Base-by-base conservation (phyloP, 1,140 invertebrate species). In the Microplitis mediator region DNA sequence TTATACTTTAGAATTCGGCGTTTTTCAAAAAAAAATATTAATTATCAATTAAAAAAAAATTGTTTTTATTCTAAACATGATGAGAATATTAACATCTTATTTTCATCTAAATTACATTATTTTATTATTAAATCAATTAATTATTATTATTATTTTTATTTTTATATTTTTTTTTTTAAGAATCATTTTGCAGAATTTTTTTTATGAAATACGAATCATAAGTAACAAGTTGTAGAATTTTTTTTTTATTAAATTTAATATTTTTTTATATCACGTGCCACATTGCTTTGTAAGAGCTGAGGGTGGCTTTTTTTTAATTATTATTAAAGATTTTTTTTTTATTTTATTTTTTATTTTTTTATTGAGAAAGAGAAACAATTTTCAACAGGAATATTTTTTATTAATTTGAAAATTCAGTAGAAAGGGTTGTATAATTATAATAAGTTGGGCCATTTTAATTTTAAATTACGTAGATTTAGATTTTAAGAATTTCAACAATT, bases 221-320 rank as follows among this genome's bases (percentile, higher is more conserved):
- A 81, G 70, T 80, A 79, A 76, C 65, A 77, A 75, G 74, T 74
- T 77, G 39, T 45, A 76, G 62, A 80, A 72, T 71, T 52, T 51
- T 72, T 71, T 14, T 75, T 56, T 65, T 70, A 51, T 70, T 74
- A 58, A 69, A 35, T 77, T 72, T 73, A 56, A 67, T 72, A 65
- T 68, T 69, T 74, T 68, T 69, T 72, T 70, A 78, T 84, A 85
- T 86, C 84, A 86, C 83, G 82, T 85, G 84, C 82, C 85, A 85
- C 83, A 75, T 85, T 80, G 81, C 80, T 78, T 63, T 52, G 63
- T 45, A 70, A 69, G 76, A 81, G 82, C 82, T 82, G 82, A 84
- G 81, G 82, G 84, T 85, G 82, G 83, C 81, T 77, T 76, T 71
- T 63, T 71, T 71, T 61, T 34, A 13, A 23, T 70, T 45, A 45